Percentiles rank a stretch among this genome's conserved stretches.
These are phyloP conservation scores for Pseudococcus longispinus DNA, from an alignment of 2,888 invertebrate genomes.

Conservation along the genomic window DNA sequence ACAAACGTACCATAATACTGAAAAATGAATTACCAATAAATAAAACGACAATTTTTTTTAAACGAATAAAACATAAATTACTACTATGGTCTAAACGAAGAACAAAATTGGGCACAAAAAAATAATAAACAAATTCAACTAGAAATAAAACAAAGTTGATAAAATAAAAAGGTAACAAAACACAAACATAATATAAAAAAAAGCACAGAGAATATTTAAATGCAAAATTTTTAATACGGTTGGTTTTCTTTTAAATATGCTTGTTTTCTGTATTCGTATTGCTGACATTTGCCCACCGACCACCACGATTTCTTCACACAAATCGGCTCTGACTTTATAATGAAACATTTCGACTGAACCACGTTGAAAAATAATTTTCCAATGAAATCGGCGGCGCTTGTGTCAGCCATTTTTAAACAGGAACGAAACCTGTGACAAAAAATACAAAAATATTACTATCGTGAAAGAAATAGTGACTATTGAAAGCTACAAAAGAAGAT, in stretches of 20 bases:
- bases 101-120: constrained; percentile 19
- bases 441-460: constrained; percentile 57
- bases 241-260: constrained; percentile 58
- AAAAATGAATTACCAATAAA: not conserved
- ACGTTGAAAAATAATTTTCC: constrained; percentile 94
- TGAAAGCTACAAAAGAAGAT: not conserved
- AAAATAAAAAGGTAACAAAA: constrained; percentile 36
- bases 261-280: constrained; percentile 57
- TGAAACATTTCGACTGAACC: constrained; percentile 92
- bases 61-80: not conserved
- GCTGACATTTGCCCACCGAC: constrained; percentile 78
- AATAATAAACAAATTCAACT: constrained; percentile 29
- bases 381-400: constrained; percentile 86
- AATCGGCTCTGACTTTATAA: constrained; percentile 77
- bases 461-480: not conserved
- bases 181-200: constrained; percentile 24
- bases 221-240: constrained; percentile 51
- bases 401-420: constrained; percentile 86
- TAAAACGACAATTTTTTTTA: not conserved
- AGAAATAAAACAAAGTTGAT: constrained; percentile 9
- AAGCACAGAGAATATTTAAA: constrained; percentile 21
- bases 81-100: not conserved
- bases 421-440: constrained; percentile 81
- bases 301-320: constrained; percentile 82
- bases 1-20: constrained; percentile 16